Evolutionary conservation across 2,797 vertebrate genomes (phyloP), one percentile per base, ranked within the genome.

Genomic region (Periophthalmus magnuspinnatus): DNA sequence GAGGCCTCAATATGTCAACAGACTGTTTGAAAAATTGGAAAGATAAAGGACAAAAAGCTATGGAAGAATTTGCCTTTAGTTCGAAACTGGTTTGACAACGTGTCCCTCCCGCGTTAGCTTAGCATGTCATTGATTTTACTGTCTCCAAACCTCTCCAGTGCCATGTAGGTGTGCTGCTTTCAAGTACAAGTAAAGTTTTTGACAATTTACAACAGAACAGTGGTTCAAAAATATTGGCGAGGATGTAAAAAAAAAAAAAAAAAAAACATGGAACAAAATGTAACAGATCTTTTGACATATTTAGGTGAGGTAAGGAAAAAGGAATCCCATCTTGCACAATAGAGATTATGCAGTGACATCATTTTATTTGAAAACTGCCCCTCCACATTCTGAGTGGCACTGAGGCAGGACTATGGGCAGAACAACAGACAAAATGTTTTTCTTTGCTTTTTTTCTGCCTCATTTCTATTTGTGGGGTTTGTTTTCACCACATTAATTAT

Each of bases 1-100:
- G 57, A 72, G 61, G 72, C 62, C 58, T 76, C 65, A 19, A 11
- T 66, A 19, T 58, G 75, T 72, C 60, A 59, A 32, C 61, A 45
- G 24, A 2, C 4, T 14, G 52, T 28, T 28, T 4, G 22, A 5
- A 50, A 24, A 14, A 69, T 65, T 1, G n/a, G 0, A 70, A 24
- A 14, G 67, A 67, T 34, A 32, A 67, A 50, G 28, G 60, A 71
- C 71, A n/a, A 0, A 34, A 69, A 58, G 71, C 68, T 14, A 32
- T 48, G 56, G 50, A 34, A 36, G 50, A 66, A 36, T n/a, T 32
- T n/a, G 33, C 34, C 19, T 65, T 33, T 34, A 21, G 41, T 64
- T 6, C 28, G 21, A 32, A 24, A 14, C 62, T 7, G 47, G 82
- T 80, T 76, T 63, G 74, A 69, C 76, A 57, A 32, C 0, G 19